Conservation (phyloP, 2,888 invertebrate genomes). For the Andrena hattorfiana region DNA sequence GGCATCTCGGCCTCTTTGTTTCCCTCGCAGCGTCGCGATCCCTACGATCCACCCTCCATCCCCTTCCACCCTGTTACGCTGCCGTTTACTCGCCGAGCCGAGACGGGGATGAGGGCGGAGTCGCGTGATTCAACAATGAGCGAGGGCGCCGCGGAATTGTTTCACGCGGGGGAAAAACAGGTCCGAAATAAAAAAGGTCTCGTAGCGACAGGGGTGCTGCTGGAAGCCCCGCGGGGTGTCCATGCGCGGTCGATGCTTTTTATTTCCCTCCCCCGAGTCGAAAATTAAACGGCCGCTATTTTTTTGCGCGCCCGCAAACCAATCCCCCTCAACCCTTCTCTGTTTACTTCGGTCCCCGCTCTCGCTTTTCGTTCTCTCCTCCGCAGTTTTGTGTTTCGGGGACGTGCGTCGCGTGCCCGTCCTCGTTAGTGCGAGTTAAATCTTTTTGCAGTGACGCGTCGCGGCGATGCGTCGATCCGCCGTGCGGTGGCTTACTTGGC, state of each 20-base stretch:
- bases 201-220: not conserved
- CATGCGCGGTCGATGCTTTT: constrained; percentile 23
- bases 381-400: not conserved
- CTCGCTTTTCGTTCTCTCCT: not conserved
- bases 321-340: not conserved
- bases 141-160: constrained; percentile 50
- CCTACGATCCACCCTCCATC: too few species aligned
- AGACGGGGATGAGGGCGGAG: constrained; percentile 1
- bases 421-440: too few species aligned
- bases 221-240: not conserved
- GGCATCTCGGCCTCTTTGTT: constrained; percentile 22
- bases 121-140: constrained; percentile 53
- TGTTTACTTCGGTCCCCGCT: not conserved
- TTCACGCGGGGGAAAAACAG: constrained; percentile 45
- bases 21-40: not conserved
- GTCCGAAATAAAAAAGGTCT: constrained; percentile 38
- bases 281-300: constrained; percentile 51
- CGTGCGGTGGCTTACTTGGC: too few species aligned
- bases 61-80: not conserved
- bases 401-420: too few species aligned
- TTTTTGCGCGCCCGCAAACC: not conserved
- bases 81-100: constrained; percentile 28
- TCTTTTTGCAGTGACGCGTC: too few species aligned
- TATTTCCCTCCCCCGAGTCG: constrained; percentile 32
- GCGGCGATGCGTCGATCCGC: too few species aligned